A percentile compares a stretch with the other conserved stretches of the same genome.
These are phyloP conservation scores for Patella depressa DNA, from an alignment of 2,888 invertebrate genomes.

Conservation along the genomic window DNA sequence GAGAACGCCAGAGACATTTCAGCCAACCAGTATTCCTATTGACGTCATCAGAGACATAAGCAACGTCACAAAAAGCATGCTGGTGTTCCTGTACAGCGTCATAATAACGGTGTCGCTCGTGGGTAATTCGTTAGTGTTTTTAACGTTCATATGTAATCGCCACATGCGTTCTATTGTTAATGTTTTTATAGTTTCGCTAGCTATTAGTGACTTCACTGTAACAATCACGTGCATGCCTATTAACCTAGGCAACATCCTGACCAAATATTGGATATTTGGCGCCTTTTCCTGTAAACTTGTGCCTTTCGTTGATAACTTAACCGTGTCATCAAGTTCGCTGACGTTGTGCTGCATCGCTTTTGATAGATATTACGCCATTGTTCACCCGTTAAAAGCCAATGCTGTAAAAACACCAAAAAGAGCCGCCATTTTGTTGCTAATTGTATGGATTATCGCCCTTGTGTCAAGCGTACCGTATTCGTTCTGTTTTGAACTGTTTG, in stretches of 20 bases:
- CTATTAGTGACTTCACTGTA: constrained; percentile 52
- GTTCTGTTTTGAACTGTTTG: constrained; percentile 37
- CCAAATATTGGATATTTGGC: constrained; percentile 46
- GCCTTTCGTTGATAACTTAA: constrained; percentile 46
- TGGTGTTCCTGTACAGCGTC: constrained; percentile 36
- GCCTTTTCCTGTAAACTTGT: constrained; percentile 49
- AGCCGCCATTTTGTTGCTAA: constrained; percentile 37
- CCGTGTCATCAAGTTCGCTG: constrained; percentile 49
- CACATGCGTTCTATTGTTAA: constrained; percentile 54
- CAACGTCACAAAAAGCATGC: constrained; percentile 34
- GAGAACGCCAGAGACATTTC: not conserved
- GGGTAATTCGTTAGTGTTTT: constrained; percentile 50
- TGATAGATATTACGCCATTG: constrained; percentile 55
- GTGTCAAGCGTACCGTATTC: constrained; percentile 46
- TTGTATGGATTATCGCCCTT: constrained; percentile 48
- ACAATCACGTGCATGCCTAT: constrained; percentile 47
- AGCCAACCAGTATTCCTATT: not conserved
- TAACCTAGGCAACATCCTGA: constrained; percentile 40
- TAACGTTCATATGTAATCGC: constrained; percentile 47
- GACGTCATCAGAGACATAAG: constrained; percentile 24
- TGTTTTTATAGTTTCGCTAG: constrained; percentile 54
- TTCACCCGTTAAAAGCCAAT: constrained; percentile 49
- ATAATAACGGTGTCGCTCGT: constrained; percentile 42
- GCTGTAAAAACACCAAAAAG: constrained; percentile 39
- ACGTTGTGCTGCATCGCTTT: constrained; percentile 55